Base-by-base conservation (phyloP, 2,797 vertebrate genomes). In the Rhinichthys osculus region DNA sequence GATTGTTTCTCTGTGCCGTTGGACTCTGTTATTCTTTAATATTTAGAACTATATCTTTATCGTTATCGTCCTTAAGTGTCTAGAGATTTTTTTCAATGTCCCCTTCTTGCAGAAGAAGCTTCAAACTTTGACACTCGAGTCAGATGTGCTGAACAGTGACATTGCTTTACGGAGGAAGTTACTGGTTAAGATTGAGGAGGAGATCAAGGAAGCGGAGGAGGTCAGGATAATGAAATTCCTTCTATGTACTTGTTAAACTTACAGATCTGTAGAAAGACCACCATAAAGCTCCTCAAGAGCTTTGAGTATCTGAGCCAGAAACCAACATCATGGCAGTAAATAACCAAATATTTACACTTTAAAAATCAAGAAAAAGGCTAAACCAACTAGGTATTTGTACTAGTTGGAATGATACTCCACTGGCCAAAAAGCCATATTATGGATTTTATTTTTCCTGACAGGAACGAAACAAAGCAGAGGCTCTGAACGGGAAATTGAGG, bases 391-490 rank as follows among this genome's bases (percentile, higher is more conserved):
- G 21, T 5, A 44, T 13, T 19, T 72, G 7, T 83, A n/a, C 59
- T 30, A 52, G 17, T 17, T 42, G 21, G 14, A 27, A 7, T 21
- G 17, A 1, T 10, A 57, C 23, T 57, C 10, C 11, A 71, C 7
- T 59, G 38, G 47, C n/a, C 50, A 13, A 50, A 30, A 83, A 52
- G n/a, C 27, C 38, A 33, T 70, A 35, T 21, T 27, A 54, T 10
- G 9, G 17, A 21, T 40, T 76, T 10, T 42, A 17, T 19, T 70
- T 6, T n/a, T 4, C 19, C 67, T 72, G 9, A 50, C 87, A 97
- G 96, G 95, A 96, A 87, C 77, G 91, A 62, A 89, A 87, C 33
- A 92, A 94, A 84, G 95, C 93, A 0, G 89, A 96, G 82, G 14
- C 59, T 3, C 1, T 90, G 69, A 96, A 96, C 78, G 82, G 19